These are phyloP conservation scores for Onchidella celtica DNA, from an alignment of 2,888 invertebrate genomes.

Conservation along the genomic window DNA sequence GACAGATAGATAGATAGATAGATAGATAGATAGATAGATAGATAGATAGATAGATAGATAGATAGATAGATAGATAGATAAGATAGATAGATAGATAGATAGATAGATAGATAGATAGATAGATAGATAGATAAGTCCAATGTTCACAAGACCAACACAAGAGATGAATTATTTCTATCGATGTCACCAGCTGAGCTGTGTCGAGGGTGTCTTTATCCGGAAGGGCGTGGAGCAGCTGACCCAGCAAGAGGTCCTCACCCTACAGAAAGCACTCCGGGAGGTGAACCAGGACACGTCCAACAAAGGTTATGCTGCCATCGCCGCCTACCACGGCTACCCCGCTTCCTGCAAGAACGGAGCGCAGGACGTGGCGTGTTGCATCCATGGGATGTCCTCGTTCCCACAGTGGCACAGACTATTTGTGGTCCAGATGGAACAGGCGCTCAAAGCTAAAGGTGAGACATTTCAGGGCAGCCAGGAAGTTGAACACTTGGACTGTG, in stretches of 20 bases:
- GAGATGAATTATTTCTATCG: too few relatives aligned
- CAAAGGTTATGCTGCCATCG: slow-evolving; percentile 51
- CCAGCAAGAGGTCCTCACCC: slow-evolving; percentile 44
- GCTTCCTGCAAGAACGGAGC: slow-evolving; percentile 45
- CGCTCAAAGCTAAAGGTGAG: slow-evolving; percentile 20
- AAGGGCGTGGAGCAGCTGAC: slow-evolving; percentile 55
- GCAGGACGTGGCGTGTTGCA: slow-evolving; percentile 49
- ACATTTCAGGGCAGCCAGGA: too few relatives aligned
- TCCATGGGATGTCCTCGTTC: slow-evolving; percentile 55
- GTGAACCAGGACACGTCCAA: slow-evolving; percentile 43
- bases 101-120: too few relatives aligned
- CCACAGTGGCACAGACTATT: slow-evolving; percentile 57
- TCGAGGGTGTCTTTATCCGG: slow-evolving; percentile 45
- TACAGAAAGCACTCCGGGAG: slow-evolving; percentile 50
- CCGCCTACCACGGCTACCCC: slow-evolving; percentile 56
- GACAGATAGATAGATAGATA: too few relatives aligned
- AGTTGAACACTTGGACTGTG: too few relatives aligned
- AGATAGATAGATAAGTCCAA: too few relatives aligned
- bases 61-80: too few relatives aligned
- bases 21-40: too few relatives aligned
- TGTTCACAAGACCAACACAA: too few relatives aligned
- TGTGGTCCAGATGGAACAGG: slow-evolving; percentile 53
- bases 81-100: too few relatives aligned
- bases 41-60: too few relatives aligned
- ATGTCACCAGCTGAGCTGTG: not conserved